Base-by-base conservation (phyloP, 2,113 vertebrate species). In the Oryzias javanicus region DNA sequence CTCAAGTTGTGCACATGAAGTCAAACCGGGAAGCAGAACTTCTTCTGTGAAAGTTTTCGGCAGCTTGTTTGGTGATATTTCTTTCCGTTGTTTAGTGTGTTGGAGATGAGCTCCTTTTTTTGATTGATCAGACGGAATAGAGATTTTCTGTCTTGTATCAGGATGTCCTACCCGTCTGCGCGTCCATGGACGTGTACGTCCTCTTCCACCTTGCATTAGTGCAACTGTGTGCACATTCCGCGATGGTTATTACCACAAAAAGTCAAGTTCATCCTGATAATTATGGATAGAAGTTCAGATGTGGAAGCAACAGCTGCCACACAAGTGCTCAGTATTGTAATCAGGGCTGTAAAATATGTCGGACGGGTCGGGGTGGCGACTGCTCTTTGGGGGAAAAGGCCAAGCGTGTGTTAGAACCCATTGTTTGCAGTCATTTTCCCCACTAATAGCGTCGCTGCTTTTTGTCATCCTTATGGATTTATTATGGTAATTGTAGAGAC, bases 221-320 rank as follows among this genome's bases (percentile, higher is more conserved):
- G 59, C 18, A 35, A 16, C 8, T 51, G 60, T 68, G 15, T 40
- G 51, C 48, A 62, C 22, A 57, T 27, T 54, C 44, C 16, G 50
- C 27, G 49, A 73, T 81, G 81, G 88, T 87, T 81, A 86, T 87
- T 74, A 70, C 72, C 50, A 17, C 0, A 14, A 27, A 27, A 55
- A 58, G 78, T 79, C 56, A 86, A 73, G 83, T 90, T 84, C 67
- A 84, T 87, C 79, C 70, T 61, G 60, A 80, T 89, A 88, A 90
- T 90, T 87, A 86, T 42, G 15, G 40, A 55, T 67, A 79, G 68
- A 84, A 85, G 66, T 79, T 83, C 73, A 72, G 55, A 80, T 60
- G 51, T 64, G 55, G 64, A 73, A 69, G 40, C 54, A 54, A 72
- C 83, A 82, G 82, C 85, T 83, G 83, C 68, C 60, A 35, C 44